phyloP scores from a whole-genome alignment of 2,113 vertebrate species.

The Dinomys branickii region DNA sequence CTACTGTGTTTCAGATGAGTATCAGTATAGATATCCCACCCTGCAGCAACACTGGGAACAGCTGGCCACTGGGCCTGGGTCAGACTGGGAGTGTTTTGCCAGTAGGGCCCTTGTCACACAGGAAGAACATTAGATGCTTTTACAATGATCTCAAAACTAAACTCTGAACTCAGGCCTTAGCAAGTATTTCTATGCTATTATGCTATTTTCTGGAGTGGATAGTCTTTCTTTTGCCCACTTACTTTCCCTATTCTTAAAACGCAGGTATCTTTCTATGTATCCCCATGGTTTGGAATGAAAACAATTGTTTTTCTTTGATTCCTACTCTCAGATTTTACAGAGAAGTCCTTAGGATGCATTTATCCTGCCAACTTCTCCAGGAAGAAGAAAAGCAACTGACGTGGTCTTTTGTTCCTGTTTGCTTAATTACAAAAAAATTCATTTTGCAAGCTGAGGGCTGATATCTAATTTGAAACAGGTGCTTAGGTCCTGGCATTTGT shows the following conservation, averaged over 20 bases:
- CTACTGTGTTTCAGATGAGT: background rate
- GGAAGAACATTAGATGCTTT: background rate
- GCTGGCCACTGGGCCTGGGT: background rate
- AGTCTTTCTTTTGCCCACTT: background rate
- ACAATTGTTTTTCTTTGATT: background rate
- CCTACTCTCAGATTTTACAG: background rate
- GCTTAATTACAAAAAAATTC: background rate
- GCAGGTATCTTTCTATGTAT: background rate
- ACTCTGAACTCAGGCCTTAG: background rate
- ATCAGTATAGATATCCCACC: background rate
- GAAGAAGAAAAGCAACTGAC: background rate
- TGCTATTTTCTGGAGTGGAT: background rate
- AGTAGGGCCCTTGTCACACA: background rate
- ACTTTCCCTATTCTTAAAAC: background rate
- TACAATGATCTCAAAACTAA: background rate
- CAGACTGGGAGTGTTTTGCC: background rate
- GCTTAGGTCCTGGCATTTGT: background rate
- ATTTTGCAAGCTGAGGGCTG: background rate
- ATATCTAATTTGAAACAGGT: background rate
- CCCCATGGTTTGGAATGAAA: background rate
- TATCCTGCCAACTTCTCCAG: background rate
- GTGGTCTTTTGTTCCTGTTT: background rate
- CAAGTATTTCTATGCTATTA: background rate
- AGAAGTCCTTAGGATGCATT: background rate
- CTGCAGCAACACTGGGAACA: background rate